Evolutionary conservation across 2,888 invertebrate genomes (phyloP).

Genomic region (Hemistola chrysoprasaria): DNA sequence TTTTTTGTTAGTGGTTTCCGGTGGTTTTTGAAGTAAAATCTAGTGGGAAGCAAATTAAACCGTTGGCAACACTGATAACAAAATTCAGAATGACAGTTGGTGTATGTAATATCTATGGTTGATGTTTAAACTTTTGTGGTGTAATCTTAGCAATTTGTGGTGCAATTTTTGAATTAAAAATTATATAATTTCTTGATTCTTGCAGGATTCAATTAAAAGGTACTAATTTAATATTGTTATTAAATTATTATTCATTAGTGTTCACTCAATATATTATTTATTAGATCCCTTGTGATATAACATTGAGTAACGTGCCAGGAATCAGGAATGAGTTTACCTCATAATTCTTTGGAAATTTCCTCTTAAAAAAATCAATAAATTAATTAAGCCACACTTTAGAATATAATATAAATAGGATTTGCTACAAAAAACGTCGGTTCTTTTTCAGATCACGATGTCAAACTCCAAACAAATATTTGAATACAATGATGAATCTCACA

Average conservation of each 20-base stretch:
- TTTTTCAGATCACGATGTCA: slow-evolving; percentile 49
- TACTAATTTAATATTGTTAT: not conserved
- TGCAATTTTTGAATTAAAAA: slow-evolving; percentile 54
- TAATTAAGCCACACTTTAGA: too few relatives aligned
- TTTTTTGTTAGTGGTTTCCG: too few relatives aligned
- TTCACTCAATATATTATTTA: not conserved
- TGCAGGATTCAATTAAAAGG: not conserved
- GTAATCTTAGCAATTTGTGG: slow-evolving; percentile 41
- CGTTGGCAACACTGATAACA: not conserved
- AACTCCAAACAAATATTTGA: slow-evolving; percentile 61
- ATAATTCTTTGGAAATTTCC: too few relatives aligned
- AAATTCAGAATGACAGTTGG: not conserved
- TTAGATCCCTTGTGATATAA: slow-evolving; percentile 3
- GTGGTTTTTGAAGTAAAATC: too few relatives aligned
- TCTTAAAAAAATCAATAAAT: too few relatives aligned
- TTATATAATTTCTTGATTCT: slow-evolving; percentile 63
- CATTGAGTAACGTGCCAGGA: slow-evolving; percentile 6
- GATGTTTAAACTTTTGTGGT: too few relatives aligned
- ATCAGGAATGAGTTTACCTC: too few relatives aligned
- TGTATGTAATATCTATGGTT: too few relatives aligned
- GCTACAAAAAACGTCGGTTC: slow-evolving; percentile 1
- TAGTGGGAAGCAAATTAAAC: too few relatives aligned
- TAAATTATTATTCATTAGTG: not conserved
- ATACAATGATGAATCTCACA: slow-evolving; percentile 79
- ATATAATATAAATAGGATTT: too few relatives aligned